phyloP scores from a whole-genome alignment of 2,888 invertebrate species.

The Athalia cordata region DNA sequence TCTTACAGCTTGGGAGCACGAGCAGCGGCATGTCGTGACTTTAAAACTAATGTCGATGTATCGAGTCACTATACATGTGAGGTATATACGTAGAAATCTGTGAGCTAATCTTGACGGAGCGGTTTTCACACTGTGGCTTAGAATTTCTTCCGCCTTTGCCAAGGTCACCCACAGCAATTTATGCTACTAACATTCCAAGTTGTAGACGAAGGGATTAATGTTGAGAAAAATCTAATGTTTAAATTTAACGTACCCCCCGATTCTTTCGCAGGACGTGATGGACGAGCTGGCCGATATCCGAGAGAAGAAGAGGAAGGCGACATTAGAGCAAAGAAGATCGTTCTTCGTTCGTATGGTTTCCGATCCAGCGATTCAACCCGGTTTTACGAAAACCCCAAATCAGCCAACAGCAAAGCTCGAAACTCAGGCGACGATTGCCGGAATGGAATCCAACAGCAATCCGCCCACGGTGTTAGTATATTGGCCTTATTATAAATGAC shows the following conservation, averaged over 20 bases:
- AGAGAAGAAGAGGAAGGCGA: constrained; percentile 84
- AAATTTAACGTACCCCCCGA: too few relatives aligned
- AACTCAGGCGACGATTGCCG: constrained; percentile 67
- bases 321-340: constrained; percentile 92
- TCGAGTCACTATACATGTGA: neutral
- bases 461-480: constrained; percentile 17
- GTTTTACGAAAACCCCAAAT: constrained; percentile 71
- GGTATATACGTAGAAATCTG: neutral
- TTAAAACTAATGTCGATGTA: too few relatives aligned
- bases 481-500: neutral
- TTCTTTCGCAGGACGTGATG: constrained; percentile 75
- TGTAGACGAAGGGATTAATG: neutral
- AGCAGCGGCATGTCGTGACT: too few relatives aligned
- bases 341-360: constrained; percentile 99
- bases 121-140: too few relatives aligned
- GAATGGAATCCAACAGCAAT: constrained; percentile 63
- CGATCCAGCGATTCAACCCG: constrained; percentile 89
- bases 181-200: neutral
- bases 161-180: too few relatives aligned
- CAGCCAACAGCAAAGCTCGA: constrained; percentile 67
- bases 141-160: too few relatives aligned
- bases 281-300: constrained; percentile 86
- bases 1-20: neutral
- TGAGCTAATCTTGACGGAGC: neutral
- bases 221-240: neutral